phyloP scores from a whole-genome alignment of 1,140 invertebrate species.

The Danaus melanippus region DNA sequence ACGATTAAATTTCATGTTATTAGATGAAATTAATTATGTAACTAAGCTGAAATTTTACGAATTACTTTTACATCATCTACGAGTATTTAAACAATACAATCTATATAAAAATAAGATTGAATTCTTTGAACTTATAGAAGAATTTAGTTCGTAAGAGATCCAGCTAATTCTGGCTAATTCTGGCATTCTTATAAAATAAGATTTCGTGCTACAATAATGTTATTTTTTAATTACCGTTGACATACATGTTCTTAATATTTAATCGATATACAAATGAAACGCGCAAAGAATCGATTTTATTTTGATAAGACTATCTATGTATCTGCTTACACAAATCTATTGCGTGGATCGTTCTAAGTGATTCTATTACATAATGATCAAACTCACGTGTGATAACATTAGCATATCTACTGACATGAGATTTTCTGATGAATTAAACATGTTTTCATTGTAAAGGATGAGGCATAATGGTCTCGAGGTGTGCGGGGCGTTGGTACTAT shows the following conservation, averaged over 20 bases:
- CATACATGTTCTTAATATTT: not conserved
- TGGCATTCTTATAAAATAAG: too few relatives aligned
- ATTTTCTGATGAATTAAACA: slow-evolving; percentile 55
- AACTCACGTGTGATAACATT: too few relatives aligned
- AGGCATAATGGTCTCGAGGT: slow-evolving; percentile 21
- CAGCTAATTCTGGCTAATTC: too few relatives aligned
- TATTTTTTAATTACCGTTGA: too few relatives aligned
- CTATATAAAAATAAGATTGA: too few relatives aligned
- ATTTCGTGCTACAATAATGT: too few relatives aligned
- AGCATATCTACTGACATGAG: slow-evolving; percentile 11
- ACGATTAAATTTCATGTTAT: not conserved
- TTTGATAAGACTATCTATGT: not conserved
- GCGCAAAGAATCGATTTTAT: slow-evolving; percentile 2
- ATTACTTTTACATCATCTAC: slow-evolving; percentile 1
- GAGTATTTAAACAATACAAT: too few relatives aligned
- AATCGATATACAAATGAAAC: not conserved
- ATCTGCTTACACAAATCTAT: too few relatives aligned
- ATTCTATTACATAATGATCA: too few relatives aligned
- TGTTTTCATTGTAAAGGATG: slow-evolving; percentile 37
- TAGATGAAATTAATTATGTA: not conserved
- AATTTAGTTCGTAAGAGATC: too few relatives aligned
- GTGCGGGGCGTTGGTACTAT: slow-evolving; percentile 55
- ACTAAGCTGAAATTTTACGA: not conserved
- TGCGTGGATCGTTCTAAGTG: too few relatives aligned
- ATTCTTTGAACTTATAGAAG: too few relatives aligned